Evolutionary conservation across 2,888 invertebrate genomes (phyloP).

Genomic region (Loripinus fragilis): DNA sequence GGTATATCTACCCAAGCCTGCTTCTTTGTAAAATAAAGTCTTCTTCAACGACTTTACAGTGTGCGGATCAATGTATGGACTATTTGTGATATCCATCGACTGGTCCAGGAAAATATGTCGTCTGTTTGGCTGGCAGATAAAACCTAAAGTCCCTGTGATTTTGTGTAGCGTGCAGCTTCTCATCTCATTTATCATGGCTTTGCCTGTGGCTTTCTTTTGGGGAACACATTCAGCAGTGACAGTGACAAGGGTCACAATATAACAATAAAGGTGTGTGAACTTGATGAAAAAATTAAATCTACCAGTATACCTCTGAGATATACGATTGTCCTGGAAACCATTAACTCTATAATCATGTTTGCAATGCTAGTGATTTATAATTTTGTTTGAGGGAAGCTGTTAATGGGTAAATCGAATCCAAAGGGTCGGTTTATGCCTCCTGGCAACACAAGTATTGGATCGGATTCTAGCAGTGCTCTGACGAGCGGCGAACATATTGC

Average conservation of each 20-base stretch:
- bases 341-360: background rate
- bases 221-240: conserved; percentile 12
- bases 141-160: conserved; percentile 4
- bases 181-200: conserved; percentile 8
- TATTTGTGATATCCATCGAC: conserved; percentile 66
- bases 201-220: conserved; percentile 33
- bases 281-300: background rate
- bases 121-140: conserved; percentile 54
- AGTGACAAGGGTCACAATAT: conserved; percentile 10
- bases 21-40: conserved; percentile 26
- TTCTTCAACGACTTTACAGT: conserved; percentile 40
- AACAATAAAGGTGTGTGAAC: conserved; percentile 26
- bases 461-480: background rate
- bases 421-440: background rate
- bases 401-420: background rate
- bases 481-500: background rate
- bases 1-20: conserved; percentile 33
- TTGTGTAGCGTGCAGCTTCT: conserved; percentile 8
- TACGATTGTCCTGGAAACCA: background rate
- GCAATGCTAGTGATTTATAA: conserved; percentile 20
- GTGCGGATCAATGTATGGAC: conserved; percentile 55
- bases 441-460: too few relatives aligned
- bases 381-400: conserved; percentile 3
- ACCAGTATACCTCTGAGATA: conserved; percentile 3
- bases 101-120: conserved; percentile 68